A percentile compares a stretch with the other conserved stretches of the same genome.
These are phyloP conservation scores for Merluccius polli DNA, from an alignment of 2,797 vertebrate species.

Conservation along the genomic window DNA sequence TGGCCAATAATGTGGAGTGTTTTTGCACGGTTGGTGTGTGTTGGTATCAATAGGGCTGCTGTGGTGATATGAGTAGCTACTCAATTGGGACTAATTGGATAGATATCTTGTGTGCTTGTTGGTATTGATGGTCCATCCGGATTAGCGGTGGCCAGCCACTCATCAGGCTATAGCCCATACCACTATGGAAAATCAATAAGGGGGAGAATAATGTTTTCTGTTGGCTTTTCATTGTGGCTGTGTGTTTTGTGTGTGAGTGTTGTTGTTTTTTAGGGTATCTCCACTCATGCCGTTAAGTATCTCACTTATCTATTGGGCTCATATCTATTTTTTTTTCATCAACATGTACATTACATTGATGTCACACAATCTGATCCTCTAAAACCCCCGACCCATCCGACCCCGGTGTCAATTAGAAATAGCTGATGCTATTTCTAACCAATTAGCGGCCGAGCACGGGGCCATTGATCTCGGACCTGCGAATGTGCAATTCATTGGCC, in stretches of 20 bases:
- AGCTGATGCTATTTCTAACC: conserved; percentile 39
- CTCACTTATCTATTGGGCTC: neutral
- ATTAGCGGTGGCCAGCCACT: neutral
- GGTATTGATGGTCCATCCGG: neutral
- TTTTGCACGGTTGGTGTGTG: neutral
- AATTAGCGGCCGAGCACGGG: conserved; percentile 50
- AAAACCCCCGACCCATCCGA: neutral
- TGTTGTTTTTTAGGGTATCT: neutral
- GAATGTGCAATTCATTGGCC: conserved; percentile 3
- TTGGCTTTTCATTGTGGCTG: conserved; percentile 4
- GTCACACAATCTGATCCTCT: conserved; percentile 31
- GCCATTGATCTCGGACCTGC: conserved; percentile 49
- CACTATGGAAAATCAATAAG: neutral
- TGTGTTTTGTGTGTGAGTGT: conserved; percentile 1
- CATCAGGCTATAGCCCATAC: neutral
- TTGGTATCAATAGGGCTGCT: neutral
- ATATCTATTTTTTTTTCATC: neutral
- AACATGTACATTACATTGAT: neutral
- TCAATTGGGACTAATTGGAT: neutral
- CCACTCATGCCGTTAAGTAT: neutral
- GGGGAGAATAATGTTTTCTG: neutral
- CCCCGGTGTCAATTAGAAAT: neutral
- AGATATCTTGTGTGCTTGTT: neutral
- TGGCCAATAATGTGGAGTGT: neutral
- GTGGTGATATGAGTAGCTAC: neutral